Conservation (phyloP, 30 jellyfish, hydroid and myxozoan genomes). For the Cassiopea andromeda region DNA sequence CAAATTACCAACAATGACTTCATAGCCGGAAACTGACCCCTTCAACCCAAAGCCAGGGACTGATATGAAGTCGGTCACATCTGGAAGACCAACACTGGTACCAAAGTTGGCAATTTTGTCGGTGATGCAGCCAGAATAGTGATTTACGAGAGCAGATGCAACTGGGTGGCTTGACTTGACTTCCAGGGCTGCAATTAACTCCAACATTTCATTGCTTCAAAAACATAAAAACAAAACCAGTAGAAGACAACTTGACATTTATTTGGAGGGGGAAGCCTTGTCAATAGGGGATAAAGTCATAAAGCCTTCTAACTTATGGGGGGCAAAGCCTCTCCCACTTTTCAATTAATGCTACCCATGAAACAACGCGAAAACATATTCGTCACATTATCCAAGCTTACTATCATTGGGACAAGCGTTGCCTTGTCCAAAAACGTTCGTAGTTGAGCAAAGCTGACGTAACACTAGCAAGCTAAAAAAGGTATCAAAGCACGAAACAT, state of each 20-base stretch:
- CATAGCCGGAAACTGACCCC: constrained; percentile 59
- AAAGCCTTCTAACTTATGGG: too few relatives aligned
- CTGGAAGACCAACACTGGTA: constrained; percentile 84
- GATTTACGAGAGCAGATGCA: constrained; percentile 90
- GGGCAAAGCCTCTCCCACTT: too few relatives aligned
- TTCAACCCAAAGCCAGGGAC: constrained; percentile 81
- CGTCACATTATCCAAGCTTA: too few relatives aligned
- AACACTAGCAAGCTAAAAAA: too few relatives aligned
- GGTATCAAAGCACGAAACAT: constrained; percentile 9
- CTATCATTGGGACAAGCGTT: too few relatives aligned
- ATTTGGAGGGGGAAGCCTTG: too few relatives aligned
- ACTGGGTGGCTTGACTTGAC: constrained; percentile 94
- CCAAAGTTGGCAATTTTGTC: constrained; percentile 81
- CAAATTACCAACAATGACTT: constrained; percentile 82
- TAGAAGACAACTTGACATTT: too few relatives aligned
- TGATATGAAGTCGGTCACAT: constrained; percentile 69
- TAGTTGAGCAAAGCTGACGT: too few relatives aligned
- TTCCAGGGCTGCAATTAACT: constrained; percentile 88
- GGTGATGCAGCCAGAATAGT: constrained; percentile 92
- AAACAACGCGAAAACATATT: too few relatives aligned
- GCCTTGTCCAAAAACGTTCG: too few relatives aligned
- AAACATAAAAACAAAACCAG: background rate
- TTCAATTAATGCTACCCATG: too few relatives aligned
- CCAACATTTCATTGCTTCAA: constrained; percentile 61
- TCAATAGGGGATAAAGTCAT: too few relatives aligned